Conservation (phyloP, 1,140 invertebrate species). For the Sitophilus oryzae region DNA sequence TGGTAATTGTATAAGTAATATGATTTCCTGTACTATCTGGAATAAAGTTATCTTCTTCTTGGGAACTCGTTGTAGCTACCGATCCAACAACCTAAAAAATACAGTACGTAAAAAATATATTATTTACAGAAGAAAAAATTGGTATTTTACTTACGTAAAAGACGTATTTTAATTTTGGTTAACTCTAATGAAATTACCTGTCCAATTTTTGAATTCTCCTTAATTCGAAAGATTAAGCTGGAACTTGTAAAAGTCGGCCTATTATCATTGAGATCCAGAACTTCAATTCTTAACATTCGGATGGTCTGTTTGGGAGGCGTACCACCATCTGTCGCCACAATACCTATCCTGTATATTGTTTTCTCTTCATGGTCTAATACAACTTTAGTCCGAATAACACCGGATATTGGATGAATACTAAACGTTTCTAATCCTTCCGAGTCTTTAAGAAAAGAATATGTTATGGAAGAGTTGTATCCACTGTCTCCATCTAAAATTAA, state of each 20-base stretch:
- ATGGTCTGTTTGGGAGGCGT: constrained; percentile 72
- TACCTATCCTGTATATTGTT: constrained; percentile 75
- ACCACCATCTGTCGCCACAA: constrained; percentile 82
- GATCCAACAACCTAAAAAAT: constrained; percentile 59
- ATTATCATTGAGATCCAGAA: constrained; percentile 86
- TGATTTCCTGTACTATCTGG: constrained; percentile 61
- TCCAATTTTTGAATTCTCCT: constrained; percentile 36
- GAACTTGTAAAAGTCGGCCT: constrained; percentile 85
- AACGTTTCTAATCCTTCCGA: constrained; percentile 80
- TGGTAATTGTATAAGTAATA: constrained; percentile 74
- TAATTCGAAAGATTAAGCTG: constrained; percentile 78
- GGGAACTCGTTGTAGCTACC: constrained; percentile 65
- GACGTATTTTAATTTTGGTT: too few species aligned
- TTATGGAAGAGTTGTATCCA: constrained; percentile 81
- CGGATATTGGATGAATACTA: constrained; percentile 76
- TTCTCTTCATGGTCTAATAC: constrained; percentile 87
- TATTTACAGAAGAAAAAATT: constrained; percentile 61
- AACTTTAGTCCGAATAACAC: constrained; percentile 79
- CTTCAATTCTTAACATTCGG: constrained; percentile 77
- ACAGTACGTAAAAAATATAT: too few species aligned
- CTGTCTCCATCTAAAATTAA: constrained; percentile 64
- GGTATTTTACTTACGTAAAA: too few species aligned
- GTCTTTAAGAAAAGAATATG: constrained; percentile 80
- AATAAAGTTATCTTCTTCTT: constrained; percentile 50
- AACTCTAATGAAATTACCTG: too few species aligned